Conservation (phyloP, 2,113 vertebrate genomes). For the Climacteris rufus region DNA sequence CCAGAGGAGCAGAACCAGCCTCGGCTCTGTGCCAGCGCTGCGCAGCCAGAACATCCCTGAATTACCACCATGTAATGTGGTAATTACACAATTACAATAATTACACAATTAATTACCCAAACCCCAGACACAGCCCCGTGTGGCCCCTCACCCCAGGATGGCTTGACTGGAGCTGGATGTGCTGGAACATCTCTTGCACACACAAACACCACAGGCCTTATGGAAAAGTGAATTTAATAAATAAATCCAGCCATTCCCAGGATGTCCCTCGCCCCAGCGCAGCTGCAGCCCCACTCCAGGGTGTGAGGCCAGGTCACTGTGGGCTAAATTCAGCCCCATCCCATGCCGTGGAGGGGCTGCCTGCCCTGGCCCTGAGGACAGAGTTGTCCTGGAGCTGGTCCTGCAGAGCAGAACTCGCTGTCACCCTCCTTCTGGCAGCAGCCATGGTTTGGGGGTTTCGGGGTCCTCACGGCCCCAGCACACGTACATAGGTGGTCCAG, state of each 20-base stretch:
- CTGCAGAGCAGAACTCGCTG: not conserved
- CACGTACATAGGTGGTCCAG: conserved; percentile 87
- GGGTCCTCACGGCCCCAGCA: not conserved
- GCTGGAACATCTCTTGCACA: rapidly evolving
- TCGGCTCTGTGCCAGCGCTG: not conserved
- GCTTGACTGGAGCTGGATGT: rapidly evolving
- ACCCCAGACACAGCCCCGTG: not conserved
- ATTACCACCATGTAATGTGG: rapidly evolving
- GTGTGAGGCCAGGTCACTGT: rapidly evolving
- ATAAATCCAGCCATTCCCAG: rapidly evolving
- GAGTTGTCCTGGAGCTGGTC: rapidly evolving
- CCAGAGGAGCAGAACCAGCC: not conserved
- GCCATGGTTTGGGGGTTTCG: rapidly evolving
- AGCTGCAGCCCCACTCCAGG: rapidly evolving
- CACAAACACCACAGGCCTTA: not conserved
- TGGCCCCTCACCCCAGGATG: rapidly evolving
- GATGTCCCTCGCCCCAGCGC: rapidly evolving
- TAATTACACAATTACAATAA: no score
- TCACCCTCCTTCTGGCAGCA: no score
- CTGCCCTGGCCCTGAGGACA: rapidly evolving
- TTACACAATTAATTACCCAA: no score
- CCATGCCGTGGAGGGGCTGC: rapidly evolving
- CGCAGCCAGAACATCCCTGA: not conserved
- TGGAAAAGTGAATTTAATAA: not conserved
- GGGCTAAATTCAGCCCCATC: not conserved